Evolutionary conservation across 2,888 invertebrate species (phyloP), one percentile per base, ranked within the genome.

Genomic region (Pantelozetes paolii): DNA sequence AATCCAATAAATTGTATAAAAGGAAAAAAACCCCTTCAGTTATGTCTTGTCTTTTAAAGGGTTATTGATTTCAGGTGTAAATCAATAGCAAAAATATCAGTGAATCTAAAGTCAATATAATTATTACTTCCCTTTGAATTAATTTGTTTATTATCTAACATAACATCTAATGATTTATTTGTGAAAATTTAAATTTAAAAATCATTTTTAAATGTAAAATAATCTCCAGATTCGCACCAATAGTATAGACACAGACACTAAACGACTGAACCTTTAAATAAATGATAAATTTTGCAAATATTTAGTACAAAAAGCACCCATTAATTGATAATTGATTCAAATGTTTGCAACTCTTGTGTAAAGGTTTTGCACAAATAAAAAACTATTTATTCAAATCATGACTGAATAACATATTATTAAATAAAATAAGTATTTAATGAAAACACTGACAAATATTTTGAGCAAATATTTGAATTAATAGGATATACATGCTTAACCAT

Each of bases 301-400:
- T 36, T 36, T 36, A 36, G 36, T 36, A 36, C 36, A 36, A 36
- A 36, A 36, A 36, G 11, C 36, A 36, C n/a, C n/a, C n/a, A n/a
- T n/a, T n/a, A n/a, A 45, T n/a, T 50, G n/a, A n/a, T 50, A 50
- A 50, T 50, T 50, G 50, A 50, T 50, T 50, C 50, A 50, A 50
- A 50, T 50, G 1, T n/a, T 50, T 50, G 20, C 45, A n/a, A 45
- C 13, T 18, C 15, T 18, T 18, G 45, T 18, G 45, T 6, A 8
- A 45, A 2, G 45, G 18, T 18, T 2, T 2, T 2, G 18, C 13
- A n/a, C 8, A n/a, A n/a, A 20, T 20, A 50, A 50, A 50, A 50
- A 50, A 50, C 20, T 20, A 50, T 50, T 50, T 20, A 50, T 50
- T 20, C 50, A n/a, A 50, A 20, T 50, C 50, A 50, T 50, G 50